These are phyloP conservation scores for Xiphydria camelus DNA, from an alignment of 2,888 invertebrate species.

Conservation along the genomic window DNA sequence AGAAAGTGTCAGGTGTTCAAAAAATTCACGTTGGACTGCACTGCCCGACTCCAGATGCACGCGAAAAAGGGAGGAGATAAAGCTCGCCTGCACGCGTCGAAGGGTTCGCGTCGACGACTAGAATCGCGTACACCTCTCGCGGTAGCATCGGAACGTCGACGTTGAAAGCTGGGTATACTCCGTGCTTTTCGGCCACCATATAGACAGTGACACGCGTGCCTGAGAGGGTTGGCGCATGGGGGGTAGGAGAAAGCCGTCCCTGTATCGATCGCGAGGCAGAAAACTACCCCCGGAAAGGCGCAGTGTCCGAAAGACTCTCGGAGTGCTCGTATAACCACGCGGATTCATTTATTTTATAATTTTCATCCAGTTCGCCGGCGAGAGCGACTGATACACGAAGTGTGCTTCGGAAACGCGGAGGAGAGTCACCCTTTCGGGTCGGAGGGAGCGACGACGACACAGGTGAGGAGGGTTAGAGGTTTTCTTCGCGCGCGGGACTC, in stretches of 20 bases:
- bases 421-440: no score
- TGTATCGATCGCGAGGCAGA: slow-evolving; percentile 47
- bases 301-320: slow-evolving; percentile 43
- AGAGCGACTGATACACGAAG: slow-evolving; percentile 1
- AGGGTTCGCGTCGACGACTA: neutral
- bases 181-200: neutral
- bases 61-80: neutral
- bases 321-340: slow-evolving; percentile 32
- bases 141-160: neutral
- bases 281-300: slow-evolving; percentile 47
- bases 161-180: neutral
- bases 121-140: neutral
- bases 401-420: neutral
- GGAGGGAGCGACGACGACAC: no score
- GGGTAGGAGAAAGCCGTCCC: slow-evolving; percentile 20
- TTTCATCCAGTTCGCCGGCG: slow-evolving; percentile 1
- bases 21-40: no score
- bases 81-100: neutral
- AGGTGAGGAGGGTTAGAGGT: no score
- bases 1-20: no score
- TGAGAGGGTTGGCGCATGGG: slow-evolving; percentile 30
- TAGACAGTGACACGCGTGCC: slow-evolving; percentile 27
- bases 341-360: slow-evolving; percentile 22
- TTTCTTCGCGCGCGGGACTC: no score
- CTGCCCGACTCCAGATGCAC: no score